Base-by-base conservation (phyloP, 1,140 invertebrate genomes). In the Drosophila virilis region DNA sequence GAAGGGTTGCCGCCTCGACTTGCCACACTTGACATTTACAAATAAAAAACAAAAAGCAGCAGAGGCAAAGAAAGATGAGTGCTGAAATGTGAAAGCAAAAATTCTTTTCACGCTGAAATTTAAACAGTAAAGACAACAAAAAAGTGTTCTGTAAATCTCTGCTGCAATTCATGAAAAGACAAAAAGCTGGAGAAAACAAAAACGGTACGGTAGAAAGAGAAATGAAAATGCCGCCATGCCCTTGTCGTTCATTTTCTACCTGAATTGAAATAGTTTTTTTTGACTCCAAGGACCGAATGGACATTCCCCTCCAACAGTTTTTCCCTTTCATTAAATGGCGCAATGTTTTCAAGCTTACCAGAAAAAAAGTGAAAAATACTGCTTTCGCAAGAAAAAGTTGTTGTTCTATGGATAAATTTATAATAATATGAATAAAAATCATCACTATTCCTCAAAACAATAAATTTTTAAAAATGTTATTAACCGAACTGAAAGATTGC, bases 201-300 rank as follows among this genome's bases (percentile, higher is more conserved):
- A 52, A 77, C 60, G 46, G 8, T 48, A 35, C 50, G 65, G 35
- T 42, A 37, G 17, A 37, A 32, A 42, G 54, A 70, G 15, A 62
- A 77, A 68, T 66, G 73, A 75, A 75, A 90, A 84, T 84, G 85
- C 80, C 85, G 77, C 61, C 77, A 65, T 88, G 85, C 80, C 84
- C 84, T 88, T 89, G 84, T 78, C 84, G 84, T 80, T 84, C 74
- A 79, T 89, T 89, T 89, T 84, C 77, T 89, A 88, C 84, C 84
- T 88, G 84, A 88, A 88, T 88, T 88, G 84, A 88, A 88, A 88
- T 88, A 88, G 84, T 88, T 89, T 86, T 88, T 55, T 77, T 62
- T 15, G 59, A 64, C 52, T 51, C 50, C 65, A 67, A 66, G 61
- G 28, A 52, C 62, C 66, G 54, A 70, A 57, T 70, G 72, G 72